Conservation (phyloP, 2,797 vertebrate genomes). For the Thunnus albacares region DNA sequence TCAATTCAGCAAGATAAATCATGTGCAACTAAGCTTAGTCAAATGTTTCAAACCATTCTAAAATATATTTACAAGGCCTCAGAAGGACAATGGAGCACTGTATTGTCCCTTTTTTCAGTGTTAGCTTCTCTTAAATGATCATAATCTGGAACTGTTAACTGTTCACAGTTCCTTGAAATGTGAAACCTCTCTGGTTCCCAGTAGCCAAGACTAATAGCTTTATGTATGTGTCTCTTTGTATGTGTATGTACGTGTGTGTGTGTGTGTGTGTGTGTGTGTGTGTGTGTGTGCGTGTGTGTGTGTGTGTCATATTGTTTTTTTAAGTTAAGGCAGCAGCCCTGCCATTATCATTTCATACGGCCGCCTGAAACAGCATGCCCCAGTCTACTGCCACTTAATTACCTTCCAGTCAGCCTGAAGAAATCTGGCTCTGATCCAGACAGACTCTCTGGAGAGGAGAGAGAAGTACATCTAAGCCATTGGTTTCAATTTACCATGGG, state of each 20-base stretch:
- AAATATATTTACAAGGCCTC: constrained; percentile 14
- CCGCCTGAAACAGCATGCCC: constrained; percentile 80
- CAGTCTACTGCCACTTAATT: constrained; percentile 84
- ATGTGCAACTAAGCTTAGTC: neutral
- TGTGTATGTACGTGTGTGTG: constrained; percentile 21
- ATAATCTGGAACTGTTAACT: constrained; percentile 15
- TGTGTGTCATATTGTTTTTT: constrained; percentile 33
- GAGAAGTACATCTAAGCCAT: constrained; percentile 62
- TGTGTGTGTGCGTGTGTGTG: neutral
- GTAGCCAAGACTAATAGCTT: constrained; percentile 9
- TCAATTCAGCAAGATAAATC: constrained; percentile 32
- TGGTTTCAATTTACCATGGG: constrained; percentile 75
- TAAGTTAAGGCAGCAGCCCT: constrained; percentile 59
- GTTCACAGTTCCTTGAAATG: constrained; percentile 35
- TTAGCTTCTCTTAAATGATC: constrained; percentile 17
- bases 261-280: neutral
- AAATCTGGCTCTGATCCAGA: constrained; percentile 81
- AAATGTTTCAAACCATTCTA: constrained; percentile 27
- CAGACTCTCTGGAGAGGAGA: constrained; percentile 69
- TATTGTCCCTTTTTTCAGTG: neutral
- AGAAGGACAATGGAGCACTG: constrained; percentile 19
- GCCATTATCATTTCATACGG: constrained; percentile 72
- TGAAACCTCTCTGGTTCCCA: constrained; percentile 33
- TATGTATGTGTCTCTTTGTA: constrained; percentile 23
- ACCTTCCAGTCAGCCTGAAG: constrained; percentile 78